Evolutionary conservation across 2,888 invertebrate species (phyloP).

Genomic region (Noctua fimbriata): DNA sequence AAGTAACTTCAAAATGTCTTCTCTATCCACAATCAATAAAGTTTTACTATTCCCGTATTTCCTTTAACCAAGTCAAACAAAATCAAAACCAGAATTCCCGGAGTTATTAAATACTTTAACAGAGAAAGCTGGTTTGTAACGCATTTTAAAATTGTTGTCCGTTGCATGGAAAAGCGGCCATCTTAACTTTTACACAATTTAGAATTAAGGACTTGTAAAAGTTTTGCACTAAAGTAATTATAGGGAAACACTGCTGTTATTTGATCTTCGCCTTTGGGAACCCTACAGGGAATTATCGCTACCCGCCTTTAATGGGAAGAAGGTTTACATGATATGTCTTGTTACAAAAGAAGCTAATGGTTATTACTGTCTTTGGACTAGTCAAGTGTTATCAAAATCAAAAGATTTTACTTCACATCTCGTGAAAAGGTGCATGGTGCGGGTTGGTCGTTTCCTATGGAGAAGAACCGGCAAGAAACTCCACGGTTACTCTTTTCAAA

Average conservation of each 20-base stretch:
- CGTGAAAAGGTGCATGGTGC: too few relatives aligned
- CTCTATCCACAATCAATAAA: conserved; percentile 12
- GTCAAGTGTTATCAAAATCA: too few relatives aligned
- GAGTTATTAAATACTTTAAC: conserved; percentile 49
- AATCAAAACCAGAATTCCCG: conserved; percentile 39
- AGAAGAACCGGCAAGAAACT: too few relatives aligned
- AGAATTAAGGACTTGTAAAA: conserved; percentile 31
- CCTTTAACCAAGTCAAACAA: conserved; percentile 17
- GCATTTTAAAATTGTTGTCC: conserved; percentile 38
- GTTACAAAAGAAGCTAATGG: too few relatives aligned
- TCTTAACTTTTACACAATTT: conserved; percentile 48
- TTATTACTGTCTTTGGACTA: too few relatives aligned
- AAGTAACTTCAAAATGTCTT: conserved; percentile 21
- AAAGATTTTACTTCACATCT: too few relatives aligned
- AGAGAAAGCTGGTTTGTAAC: conserved; percentile 8
- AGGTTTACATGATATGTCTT: too few relatives aligned
- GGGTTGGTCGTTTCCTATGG: too few relatives aligned
- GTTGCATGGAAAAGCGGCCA: conserved; percentile 29
- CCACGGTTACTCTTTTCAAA: too few relatives aligned
- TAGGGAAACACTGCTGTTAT: conserved; percentile 23
- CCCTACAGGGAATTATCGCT: neutral
- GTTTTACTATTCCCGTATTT: conserved; percentile 33
- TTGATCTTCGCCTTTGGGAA: neutral
- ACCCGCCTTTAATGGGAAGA: neutral
- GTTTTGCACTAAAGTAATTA: conserved; percentile 38